Evolutionary conservation across 2,113 vertebrate species (phyloP), one percentile per base, ranked within the genome.

Genomic region (Pluvianellus socialis): DNA sequence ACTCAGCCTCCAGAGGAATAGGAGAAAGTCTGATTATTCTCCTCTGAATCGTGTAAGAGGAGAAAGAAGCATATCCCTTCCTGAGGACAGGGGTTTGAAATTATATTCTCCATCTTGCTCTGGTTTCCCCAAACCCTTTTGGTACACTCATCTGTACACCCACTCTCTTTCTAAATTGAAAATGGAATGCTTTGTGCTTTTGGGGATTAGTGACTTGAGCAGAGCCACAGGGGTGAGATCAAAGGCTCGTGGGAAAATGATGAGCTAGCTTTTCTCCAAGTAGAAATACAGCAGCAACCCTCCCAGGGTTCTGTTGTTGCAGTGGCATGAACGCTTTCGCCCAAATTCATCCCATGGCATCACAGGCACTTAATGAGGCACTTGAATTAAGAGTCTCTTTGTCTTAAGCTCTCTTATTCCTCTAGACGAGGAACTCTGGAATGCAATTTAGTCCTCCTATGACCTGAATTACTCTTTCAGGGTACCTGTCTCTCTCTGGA

Each of bases 201-300:
- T 47, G 74, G 53, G 61, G 45, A 85, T 96, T 94, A 94, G 76
- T 91, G 86, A 79, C 70, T 92, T 70, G 70, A 92, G 73, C 73
- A 87, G 53, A 95, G 62, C 35, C 53, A 85, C 62, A 21, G 55
- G 73, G 62, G 24, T 79, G 80, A 96, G 84, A 92, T 94, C 66
- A 92, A 96, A 95, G 55, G 62, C 94, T 92, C 1, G 1, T 91
- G 83, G 86, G 88, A 94, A 84, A 94, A 77, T 21, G 33, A 89
- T 82, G 91, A 94, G n/a, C 12, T 81, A 75, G n/a, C 50, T 17
- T 95, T 87, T 79, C 66, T 87, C 45, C 58, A 75, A 85, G 68
- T 24, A 2, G 58, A 86, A 96, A 53, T 26, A 80, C 33, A 53
- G 61, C 84, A 91, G n/a, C 45, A 91, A 58, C 28, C 35, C 38